Base-by-base conservation (phyloP, 2,113 vertebrate species). In the Lota lota region DNA sequence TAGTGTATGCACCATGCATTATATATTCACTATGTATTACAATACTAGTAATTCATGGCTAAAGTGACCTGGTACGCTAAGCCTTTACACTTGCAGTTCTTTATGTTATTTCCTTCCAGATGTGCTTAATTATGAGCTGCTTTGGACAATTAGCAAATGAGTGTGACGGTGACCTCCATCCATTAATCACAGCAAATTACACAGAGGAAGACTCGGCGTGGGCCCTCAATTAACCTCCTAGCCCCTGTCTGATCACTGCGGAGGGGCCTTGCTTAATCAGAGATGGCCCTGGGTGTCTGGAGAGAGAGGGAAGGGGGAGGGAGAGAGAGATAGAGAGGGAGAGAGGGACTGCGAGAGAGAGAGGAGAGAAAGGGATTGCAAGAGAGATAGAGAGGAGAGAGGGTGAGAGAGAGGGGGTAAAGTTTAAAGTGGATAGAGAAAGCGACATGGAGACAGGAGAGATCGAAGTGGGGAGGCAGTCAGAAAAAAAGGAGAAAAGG, bases 171-270 rank as follows among this genome's bases (percentile, higher is more conserved):
- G 90, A 90, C 90, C 89, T 89, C 73, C 63, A 68, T 74, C 78
- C 87, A 88, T 92, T 92, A 92, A 92, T 91, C 91, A 92, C 91
- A 91, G 88, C 82, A 85, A 89, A 91, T 91, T 92, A 87, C 87
- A 87, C 90, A 82, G 85, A 89, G 90, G 89, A 88, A 84, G 84
- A 83, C 82, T 4, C 84, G 83, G 88, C 87, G 66, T 87, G 73
- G 84, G 88, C 87, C 81, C 86, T 89, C 89, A 92, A 91, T 92
- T 91, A 93, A 92, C 90, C 90, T 89, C 78, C 86, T 81, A 86
- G 85, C 88, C 90, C 83, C 80, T 69, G 68, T 83, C 81, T 85
- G 79, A 80, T 85, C 70, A 82, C 69, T 74, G 72, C 58, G 78
- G 78, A 79, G 81, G 80, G 80, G 77, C 68, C 79, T 81, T 77